phyloP scores from a whole-genome alignment of 1,140 invertebrate genomes.

The Drosophila ironensis region DNA sequence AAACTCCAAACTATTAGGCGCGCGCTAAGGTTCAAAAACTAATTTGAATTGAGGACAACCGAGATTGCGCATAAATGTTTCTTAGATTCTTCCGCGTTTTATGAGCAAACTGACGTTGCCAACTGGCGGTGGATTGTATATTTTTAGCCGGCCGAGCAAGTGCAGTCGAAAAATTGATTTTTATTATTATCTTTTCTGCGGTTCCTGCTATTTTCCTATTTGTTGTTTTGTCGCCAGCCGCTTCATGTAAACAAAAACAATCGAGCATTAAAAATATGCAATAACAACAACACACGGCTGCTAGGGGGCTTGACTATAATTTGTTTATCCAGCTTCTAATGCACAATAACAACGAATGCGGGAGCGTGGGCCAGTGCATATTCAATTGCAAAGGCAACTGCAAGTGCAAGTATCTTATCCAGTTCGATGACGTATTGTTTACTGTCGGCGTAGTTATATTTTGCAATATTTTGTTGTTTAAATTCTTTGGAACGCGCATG shows the following conservation, averaged over 20 bases:
- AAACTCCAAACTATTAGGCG: slow-evolving; percentile 24
- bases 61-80: background rate
- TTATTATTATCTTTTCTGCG: slow-evolving; percentile 17
- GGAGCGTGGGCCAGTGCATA: background rate
- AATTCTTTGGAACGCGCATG: slow-evolving; percentile 22
- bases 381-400: background rate
- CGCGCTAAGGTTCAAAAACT: slow-evolving; percentile 10
- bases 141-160: slow-evolving; percentile 24
- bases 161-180: slow-evolving; percentile 48
- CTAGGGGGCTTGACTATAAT: slow-evolving; percentile 64
- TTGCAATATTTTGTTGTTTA: too few species aligned
- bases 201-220: too few species aligned
- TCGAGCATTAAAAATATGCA: slow-evolving; percentile 25
- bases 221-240: background rate
- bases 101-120: slow-evolving; percentile 21
- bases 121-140: slow-evolving; percentile 32
- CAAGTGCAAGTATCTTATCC: slow-evolving; percentile 14
- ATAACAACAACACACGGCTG: slow-evolving; percentile 11
- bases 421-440: slow-evolving; percentile 69
- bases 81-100: slow-evolving; percentile 45
- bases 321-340: slow-evolving; percentile 65
- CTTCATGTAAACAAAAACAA: slow-evolving; percentile 22
- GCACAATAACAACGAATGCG: slow-evolving; percentile 36
- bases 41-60: slow-evolving; percentile 48
- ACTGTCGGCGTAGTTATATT: slow-evolving; percentile 15